Evolutionary conservation across 2,797 vertebrate species (phyloP), one percentile per base, ranked within the genome.

Genomic region (Acridotheres tristis): DNA sequence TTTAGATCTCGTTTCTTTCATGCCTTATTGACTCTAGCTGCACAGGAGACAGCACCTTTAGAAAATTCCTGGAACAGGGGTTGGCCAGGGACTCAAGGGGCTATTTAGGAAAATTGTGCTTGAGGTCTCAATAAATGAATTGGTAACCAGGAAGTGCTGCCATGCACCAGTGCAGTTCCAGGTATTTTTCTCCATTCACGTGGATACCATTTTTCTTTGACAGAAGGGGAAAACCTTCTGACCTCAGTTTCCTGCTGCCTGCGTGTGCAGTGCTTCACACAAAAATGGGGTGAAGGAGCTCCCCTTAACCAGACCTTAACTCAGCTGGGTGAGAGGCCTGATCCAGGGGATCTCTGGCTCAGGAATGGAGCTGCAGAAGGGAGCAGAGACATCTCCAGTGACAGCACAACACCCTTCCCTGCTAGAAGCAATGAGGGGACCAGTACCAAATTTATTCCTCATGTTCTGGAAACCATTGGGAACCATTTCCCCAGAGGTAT

Each of bases 21-120:
- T 91, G 94, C 86, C 71, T 94, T 96, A 90, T 93, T 95, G 93
- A 94, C 85, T 94, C 65, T 61, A 82, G 74, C 71, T 57, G 42
- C 69, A 63, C 83, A 84, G 91, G 78, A 93, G 85, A 71, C 89
- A 91, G 83, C 85, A 93, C 90, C 90, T 82, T 58, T 40, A 92
- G 88, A 94, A 96, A 93, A 92, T 84, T 88, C 91, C 88, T 90
- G 47, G 50, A 76, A 7, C 11, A 63, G 32, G 1, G 2, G 7
- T n/a, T 79, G 93, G 72, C 58, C 87, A 80, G 72, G 45, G 48
- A 76, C 86, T 89, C 90, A 17, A 55, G 92, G 71, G 93, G 79
- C 47, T 76, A 21, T 91, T 96, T 95, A 94, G 74, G 58, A 36
- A 88, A 94, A 82, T 43, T 0, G 0, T 36, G 38, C 71, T 57